A percentile compares a stretch with the other conserved stretches of the same genome.
phyloP scores from a whole-genome alignment of 2,888 invertebrate species.

The Hydrotaea diabolus region DNA sequence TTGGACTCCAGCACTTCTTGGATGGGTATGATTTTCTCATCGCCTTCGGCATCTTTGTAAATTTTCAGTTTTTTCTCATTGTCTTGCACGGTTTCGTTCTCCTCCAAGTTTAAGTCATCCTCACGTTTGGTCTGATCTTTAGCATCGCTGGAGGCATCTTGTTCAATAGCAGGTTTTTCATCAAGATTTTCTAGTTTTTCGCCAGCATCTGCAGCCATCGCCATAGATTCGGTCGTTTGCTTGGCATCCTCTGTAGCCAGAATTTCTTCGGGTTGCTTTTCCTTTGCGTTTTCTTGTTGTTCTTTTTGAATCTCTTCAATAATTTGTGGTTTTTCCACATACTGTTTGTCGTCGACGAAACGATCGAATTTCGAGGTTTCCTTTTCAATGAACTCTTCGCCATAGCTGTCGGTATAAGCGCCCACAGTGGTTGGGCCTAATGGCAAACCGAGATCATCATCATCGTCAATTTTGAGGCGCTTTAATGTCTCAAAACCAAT shows the following conservation, averaged over 20 bases:
- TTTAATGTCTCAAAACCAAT: conserved; percentile 80
- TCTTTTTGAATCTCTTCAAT: conserved; percentile 75
- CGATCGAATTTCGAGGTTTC: conserved; percentile 80
- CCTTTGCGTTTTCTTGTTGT: conserved; percentile 70
- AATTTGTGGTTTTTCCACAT: conserved; percentile 80
- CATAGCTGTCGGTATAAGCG: conserved; percentile 71
- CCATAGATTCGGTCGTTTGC: conserved; percentile 21
- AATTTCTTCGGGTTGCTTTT: conserved; percentile 53
- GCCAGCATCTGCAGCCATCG: not conserved
- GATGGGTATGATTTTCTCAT: conserved; percentile 72
- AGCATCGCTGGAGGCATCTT: conserved; percentile 40
- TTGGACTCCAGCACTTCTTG: conserved; percentile 81
- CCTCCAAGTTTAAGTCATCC: conserved; percentile 74
- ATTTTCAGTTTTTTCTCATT: conserved; percentile 83
- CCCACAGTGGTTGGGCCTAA: conserved; percentile 47
- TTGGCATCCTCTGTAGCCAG: conserved; percentile 55
- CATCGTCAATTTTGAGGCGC: conserved; percentile 75
- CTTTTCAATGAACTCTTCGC: conserved; percentile 74
- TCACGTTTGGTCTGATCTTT: conserved; percentile 76
- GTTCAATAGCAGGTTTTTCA: conserved; percentile 64
- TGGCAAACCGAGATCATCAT: conserved; percentile 53
- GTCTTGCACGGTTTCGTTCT: conserved; percentile 80
- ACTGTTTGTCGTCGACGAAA: conserved; percentile 80
- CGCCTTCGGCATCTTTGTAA: conserved; percentile 76
- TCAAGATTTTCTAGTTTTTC: conserved; percentile 67